phyloP scores from a whole-genome alignment of 1,140 invertebrate genomes.

The Zophobas atratus region DNA sequence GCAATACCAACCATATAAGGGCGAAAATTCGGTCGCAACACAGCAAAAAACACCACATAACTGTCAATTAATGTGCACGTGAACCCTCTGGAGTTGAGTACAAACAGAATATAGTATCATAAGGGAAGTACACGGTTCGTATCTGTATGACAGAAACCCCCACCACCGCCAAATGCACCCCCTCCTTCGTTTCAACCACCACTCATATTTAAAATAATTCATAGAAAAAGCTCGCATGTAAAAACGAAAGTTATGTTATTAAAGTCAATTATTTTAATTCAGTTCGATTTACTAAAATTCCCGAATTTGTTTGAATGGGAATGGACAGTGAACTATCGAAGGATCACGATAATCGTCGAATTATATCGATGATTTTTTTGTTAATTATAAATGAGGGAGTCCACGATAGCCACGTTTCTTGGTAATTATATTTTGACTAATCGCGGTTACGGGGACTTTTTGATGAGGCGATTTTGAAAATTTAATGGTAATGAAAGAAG shows the following conservation, averaged over 20 bases:
- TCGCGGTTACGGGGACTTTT: not conserved
- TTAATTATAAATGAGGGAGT: slow-evolving; percentile 18
- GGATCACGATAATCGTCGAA: slow-evolving; percentile 4
- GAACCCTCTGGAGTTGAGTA: slow-evolving; percentile 48
- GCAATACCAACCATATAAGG: slow-evolving; percentile 36
- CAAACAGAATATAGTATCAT: slow-evolving; percentile 49
- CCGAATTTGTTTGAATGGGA: slow-evolving; percentile 7
- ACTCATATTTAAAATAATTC: slow-evolving; percentile 51
- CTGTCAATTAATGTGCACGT: slow-evolving; percentile 48
- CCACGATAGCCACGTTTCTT: not conserved
- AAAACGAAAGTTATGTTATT: slow-evolving; percentile 28
- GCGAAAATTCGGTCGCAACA: slow-evolving; percentile 26
- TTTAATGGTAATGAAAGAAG: slow-evolving; percentile 17
- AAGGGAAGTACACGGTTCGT: slow-evolving; percentile 39
- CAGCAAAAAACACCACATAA: slow-evolving; percentile 44
- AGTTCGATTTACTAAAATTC: slow-evolving; percentile 1
- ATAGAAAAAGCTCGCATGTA: slow-evolving; percentile 46
- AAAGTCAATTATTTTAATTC: slow-evolving; percentile 34
- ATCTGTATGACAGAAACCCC: slow-evolving; percentile 49
- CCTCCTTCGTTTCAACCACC: slow-evolving; percentile 25
- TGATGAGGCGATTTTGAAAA: slow-evolving; percentile 3
- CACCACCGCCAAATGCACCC: slow-evolving; percentile 45
- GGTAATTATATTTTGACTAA: too few relatives aligned
- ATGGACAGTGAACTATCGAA: not conserved
- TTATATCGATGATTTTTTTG: slow-evolving; percentile 17